These are phyloP conservation scores for Aplysina aerophoba DNA, from an alignment of 37 sponge, comb jelly and placozoan species.

Conservation along the genomic window DNA sequence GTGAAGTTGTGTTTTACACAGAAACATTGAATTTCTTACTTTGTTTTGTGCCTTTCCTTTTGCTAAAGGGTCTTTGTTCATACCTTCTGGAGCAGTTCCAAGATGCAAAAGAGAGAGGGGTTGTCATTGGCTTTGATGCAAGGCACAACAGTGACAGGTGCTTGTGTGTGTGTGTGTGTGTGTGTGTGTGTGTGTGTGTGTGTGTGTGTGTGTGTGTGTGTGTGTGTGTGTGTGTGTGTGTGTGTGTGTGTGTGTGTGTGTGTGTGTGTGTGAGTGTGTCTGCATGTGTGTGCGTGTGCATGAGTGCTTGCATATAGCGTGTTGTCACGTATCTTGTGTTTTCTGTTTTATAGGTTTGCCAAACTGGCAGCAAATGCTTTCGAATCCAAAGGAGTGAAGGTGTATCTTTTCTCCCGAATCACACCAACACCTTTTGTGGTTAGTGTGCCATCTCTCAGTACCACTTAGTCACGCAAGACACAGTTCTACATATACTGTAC, in stretches of 20 bases:
- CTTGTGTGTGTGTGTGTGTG: constrained; percentile 22
- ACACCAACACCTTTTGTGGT: constrained; percentile 95
- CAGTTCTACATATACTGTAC: too few species aligned
- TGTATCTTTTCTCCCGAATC: constrained; percentile 82
- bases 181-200: background rate
- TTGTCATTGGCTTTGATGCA: constrained; percentile 95
- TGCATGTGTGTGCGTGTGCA: constrained; percentile 24
- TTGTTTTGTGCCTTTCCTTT: too few species aligned
- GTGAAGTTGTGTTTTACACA: too few species aligned
- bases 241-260: constrained; percentile 40
- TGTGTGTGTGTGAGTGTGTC: constrained; percentile 40
- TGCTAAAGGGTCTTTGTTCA: constrained; percentile 63
- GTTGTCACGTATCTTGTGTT: background rate
- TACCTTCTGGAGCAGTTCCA: constrained; percentile 70
- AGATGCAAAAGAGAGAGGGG: constrained; percentile 68
- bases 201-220: background rate
- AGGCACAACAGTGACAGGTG: constrained; percentile 94
- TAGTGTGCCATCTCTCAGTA: background rate
- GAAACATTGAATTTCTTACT: too few species aligned
- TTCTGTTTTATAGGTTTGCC: constrained; percentile 74
- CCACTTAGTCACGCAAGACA: too few species aligned
- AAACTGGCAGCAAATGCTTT: constrained; percentile 81
- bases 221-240: constrained; percentile 10
- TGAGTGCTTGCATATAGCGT: background rate
- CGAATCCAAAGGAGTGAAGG: constrained; percentile 82